These are phyloP conservation scores for Piezodorus guildinii DNA, from an alignment of 1,140 invertebrate genomes.

Conservation along the genomic window DNA sequence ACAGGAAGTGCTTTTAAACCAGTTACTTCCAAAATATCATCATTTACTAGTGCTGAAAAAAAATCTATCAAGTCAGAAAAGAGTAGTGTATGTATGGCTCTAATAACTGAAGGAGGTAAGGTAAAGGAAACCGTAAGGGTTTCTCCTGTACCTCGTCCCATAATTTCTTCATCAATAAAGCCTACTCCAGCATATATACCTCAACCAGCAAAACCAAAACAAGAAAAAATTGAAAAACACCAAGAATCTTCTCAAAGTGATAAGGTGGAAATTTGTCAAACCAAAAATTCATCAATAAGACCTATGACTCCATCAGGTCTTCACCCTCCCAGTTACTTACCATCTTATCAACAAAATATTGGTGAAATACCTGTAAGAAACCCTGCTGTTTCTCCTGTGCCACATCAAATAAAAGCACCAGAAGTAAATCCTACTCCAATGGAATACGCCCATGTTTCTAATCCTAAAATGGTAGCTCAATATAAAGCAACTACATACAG, in stretches of 20 bases:
- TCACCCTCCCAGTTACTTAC: conserved; percentile 31
- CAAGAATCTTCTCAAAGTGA: neutral
- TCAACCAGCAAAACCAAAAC: neutral
- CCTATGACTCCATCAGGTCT: conserved; percentile 27
- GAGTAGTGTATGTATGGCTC: neutral
- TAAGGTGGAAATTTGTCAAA: neutral
- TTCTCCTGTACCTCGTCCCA: neutral
- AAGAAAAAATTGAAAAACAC: neutral
- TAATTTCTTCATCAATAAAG: conserved; percentile 3
- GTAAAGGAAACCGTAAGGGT: neutral
- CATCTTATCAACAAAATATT: conserved; percentile 47
- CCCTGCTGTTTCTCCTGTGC: conserved; percentile 25
- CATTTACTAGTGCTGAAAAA: neutral
- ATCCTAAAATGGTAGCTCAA: neutral
- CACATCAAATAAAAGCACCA: conserved; percentile 26
- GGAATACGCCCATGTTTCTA: conserved; percentile 7
- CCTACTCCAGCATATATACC: conserved; percentile 27
- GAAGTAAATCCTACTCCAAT: neutral
- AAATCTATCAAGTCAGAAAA: neutral
- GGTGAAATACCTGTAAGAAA: conserved; percentile 34
- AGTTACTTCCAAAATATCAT: neutral
- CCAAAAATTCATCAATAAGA: neutral
- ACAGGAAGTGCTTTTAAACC: neutral
- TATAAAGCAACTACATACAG: conserved; percentile 1
- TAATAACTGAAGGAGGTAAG: neutral